A percentile compares a stretch with the other conserved stretches of the same genome.
Evolutionary conservation across 2,888 invertebrate genomes (phyloP).

Genomic region (Omphaloscelis lunosa): DNA sequence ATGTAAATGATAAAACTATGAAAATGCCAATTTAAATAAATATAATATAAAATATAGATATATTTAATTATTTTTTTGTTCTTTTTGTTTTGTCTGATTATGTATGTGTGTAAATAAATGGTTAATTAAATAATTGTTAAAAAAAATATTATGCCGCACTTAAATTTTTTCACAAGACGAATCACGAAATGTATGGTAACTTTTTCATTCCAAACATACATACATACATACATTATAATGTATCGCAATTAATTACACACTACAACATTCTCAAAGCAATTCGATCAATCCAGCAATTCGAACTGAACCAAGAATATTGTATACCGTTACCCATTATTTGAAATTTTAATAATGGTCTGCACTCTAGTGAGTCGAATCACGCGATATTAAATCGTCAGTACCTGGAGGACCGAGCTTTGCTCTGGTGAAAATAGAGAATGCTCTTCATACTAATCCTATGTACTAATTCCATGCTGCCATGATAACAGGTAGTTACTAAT

Average conservation of each 20-base stretch:
- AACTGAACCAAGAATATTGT: conserved; percentile 19
- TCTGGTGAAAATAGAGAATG: too few relatives aligned
- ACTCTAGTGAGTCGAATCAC: conserved; percentile 31
- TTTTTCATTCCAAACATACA: neutral
- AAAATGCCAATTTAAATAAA: neutral
- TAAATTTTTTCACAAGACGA: neutral
- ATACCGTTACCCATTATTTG: conserved; percentile 37
- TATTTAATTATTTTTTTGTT: too few relatives aligned
- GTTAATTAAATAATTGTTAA: too few relatives aligned
- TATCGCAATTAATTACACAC: neutral
- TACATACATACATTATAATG: neutral
- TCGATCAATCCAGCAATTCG: conserved; percentile 23
- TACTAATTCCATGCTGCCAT: too few relatives aligned
- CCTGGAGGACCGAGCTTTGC: too few relatives aligned
- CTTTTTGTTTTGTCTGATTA: too few relatives aligned
- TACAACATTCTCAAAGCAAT: conserved; percentile 17
- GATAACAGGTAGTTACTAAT: too few relatives aligned
- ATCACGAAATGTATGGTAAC: neutral
- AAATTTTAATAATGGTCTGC: conserved; percentile 39
- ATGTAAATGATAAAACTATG: neutral
- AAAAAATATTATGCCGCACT: neutral
- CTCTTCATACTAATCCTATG: too few relatives aligned
- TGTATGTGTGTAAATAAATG: too few relatives aligned
- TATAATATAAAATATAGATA: too few relatives aligned
- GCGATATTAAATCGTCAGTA: conserved; percentile 21